phyloP scores from a whole-genome alignment of 1,140 invertebrate genomes.

The Drepana arcuata region DNA sequence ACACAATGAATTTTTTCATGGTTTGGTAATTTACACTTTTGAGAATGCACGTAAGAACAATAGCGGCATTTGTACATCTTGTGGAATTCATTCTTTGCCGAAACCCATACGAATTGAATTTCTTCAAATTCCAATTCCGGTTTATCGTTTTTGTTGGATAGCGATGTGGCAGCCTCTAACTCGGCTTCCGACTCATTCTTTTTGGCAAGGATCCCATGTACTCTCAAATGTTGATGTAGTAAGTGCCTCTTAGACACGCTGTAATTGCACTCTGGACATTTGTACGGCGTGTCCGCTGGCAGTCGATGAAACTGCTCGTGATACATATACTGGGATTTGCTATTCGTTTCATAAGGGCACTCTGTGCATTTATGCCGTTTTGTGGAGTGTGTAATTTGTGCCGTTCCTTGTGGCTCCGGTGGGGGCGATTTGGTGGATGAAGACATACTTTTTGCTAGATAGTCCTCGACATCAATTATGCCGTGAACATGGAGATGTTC shows the following conservation, averaged over 20 bases:
- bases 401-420: conserved; percentile 19
- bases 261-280: conserved; percentile 86
- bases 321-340: conserved; percentile 87
- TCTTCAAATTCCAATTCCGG: conserved; percentile 36
- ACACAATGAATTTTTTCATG: conserved; percentile 89
- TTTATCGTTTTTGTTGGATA: conserved; percentile 22
- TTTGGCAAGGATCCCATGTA: conserved; percentile 76
- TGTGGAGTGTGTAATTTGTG: conserved; percentile 11
- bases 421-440: conserved; percentile 45
- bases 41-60: conserved; percentile 86
- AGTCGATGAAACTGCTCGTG: conserved; percentile 89
- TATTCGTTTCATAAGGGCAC: conserved; percentile 87
- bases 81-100: conserved; percentile 78
- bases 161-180: conserved; percentile 23
- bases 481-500: conserved; percentile 63
- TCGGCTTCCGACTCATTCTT: conserved; percentile 47
- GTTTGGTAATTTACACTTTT: conserved; percentile 85
- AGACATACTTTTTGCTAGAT: conserved; percentile 56
- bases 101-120: conserved; percentile 82
- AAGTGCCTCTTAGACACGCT: conserved; percentile 86
- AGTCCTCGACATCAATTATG: conserved; percentile 62
- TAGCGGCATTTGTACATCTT: conserved; percentile 90
- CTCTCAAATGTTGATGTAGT: conserved; percentile 83
- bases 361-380: conserved; percentile 80
- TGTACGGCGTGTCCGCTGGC: conserved; percentile 78